Base-by-base conservation (phyloP, 2,113 vertebrate genomes). In the Lepus europaeus region DNA sequence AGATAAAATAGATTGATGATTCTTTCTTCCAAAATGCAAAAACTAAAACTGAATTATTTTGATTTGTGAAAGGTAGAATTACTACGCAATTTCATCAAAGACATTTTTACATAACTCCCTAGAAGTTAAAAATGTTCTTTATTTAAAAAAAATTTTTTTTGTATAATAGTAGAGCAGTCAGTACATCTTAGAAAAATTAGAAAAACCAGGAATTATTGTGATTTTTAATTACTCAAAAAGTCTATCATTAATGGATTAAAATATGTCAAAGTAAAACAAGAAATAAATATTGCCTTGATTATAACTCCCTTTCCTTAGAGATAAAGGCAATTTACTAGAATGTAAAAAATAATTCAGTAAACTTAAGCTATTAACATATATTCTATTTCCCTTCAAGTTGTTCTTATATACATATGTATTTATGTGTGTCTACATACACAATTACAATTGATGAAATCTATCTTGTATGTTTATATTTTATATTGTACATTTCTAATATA, bases 21-120 rank as follows among this genome's bases (percentile, higher is more conserved):
- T 91, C 78, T 93, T 91, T 93, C 95, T 91, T 93, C 92, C 10
- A 95, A 90, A 91, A 63, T 31, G 7, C 17, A 64, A 97, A 97
- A 79, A 53, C 56, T 97, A 91, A 84, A 92, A 59, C 11, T 94
- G 66, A 97, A 85, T 95, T 89, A 12, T 87, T 83, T 81, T 80
- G 36, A 0, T 0, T 45, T 78, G 53, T 96, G 14, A 92, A 92
- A 78, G 74, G 69, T 0, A 76, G 22, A 77, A 90, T 81, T 72
- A 77, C 63, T 53, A 78, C 9, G 27, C 16, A 84, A 77, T 68
- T 96, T 92, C 36, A 49, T 76, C 68, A 89, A 85, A 87, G 63
- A 53, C 13, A 93, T 91, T 91, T 93, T 91, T 73, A 79, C 77
- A 5, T 78, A 82, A 56, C 19, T 19, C 56, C 20, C 29, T 51